Percentiles rank a stretch among this genome's conserved stretches.
phyloP scores from a whole-genome alignment of 2,888 invertebrate genomes.

The Drosophila emarginata region DNA sequence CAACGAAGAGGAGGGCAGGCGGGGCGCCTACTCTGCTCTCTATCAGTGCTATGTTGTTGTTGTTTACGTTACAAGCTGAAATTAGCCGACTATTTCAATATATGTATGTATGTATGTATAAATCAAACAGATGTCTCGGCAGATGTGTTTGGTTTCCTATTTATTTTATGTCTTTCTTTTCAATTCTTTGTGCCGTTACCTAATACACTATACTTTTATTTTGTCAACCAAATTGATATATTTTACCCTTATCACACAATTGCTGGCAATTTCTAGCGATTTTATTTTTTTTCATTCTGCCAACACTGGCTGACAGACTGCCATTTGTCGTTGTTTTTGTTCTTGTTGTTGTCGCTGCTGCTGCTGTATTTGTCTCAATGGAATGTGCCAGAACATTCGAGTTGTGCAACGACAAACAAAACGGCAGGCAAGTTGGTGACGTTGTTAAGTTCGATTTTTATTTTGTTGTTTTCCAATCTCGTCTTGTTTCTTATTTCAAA shows the following conservation, averaged over 20 bases:
- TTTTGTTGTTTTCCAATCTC: neutral
- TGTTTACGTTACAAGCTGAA: neutral
- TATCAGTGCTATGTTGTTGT: neutral
- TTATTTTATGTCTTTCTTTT: neutral
- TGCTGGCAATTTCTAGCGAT: neutral
- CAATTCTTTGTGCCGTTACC: neutral
- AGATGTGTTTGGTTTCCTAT: neutral
- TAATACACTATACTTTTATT: neutral
- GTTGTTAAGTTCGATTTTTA: slow-evolving; percentile 15
- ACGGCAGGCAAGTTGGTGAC: slow-evolving; percentile 44
- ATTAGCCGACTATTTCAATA: neutral
- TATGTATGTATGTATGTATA: no score
- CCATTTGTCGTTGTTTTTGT: slow-evolving; percentile 11
- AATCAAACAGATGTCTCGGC: neutral
- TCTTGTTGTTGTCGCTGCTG: slow-evolving; percentile 8
- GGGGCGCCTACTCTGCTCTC: neutral
- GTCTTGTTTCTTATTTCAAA: neutral
- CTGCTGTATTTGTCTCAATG: slow-evolving; percentile 35
- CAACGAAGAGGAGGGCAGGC: neutral
- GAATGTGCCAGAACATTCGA: slow-evolving; percentile 68
- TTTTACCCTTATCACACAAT: neutral
- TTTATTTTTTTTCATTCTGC: neutral
- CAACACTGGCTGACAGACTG: neutral
- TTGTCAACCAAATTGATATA: neutral
- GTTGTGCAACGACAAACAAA: slow-evolving; percentile 64